These are phyloP conservation scores for Aeoliscus strigatus DNA, from an alignment of 2,797 vertebrate species.

Conservation along the genomic window DNA sequence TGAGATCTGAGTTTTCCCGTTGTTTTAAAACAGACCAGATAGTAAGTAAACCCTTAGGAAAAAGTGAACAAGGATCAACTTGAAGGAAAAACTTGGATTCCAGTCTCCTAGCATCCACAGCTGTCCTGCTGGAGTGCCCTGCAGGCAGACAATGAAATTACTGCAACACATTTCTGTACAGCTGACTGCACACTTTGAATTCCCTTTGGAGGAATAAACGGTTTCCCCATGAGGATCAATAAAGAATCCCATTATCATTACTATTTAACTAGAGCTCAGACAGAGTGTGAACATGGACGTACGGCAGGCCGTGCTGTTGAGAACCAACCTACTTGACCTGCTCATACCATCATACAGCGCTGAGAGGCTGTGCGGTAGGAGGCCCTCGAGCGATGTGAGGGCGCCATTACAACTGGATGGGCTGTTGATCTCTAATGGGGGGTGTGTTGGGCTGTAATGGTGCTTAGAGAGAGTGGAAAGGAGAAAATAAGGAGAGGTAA, in stretches of 20 bases:
- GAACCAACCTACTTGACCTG: constrained; percentile 58
- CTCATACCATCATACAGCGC: constrained; percentile 28
- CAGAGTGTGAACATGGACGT: constrained; percentile 23
- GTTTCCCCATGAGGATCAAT: constrained; percentile 26
- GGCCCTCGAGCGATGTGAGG: constrained; percentile 60
- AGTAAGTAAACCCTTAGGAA: too few species aligned
- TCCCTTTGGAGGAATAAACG: constrained; percentile 23
- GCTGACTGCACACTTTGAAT: constrained; percentile 30
- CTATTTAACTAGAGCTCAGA: constrained; percentile 31
- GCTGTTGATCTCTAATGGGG: constrained; percentile 72
- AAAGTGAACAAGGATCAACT: too few species aligned
- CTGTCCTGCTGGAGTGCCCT: too few species aligned
- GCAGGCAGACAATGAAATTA: too few species aligned
- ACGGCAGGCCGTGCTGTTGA: constrained; percentile 12
- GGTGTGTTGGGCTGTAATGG: constrained; percentile 61
- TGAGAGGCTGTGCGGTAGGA: constrained; percentile 47
- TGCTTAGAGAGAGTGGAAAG: constrained; percentile 54
- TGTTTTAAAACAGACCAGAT: too few species aligned
- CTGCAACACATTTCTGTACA: too few species aligned
- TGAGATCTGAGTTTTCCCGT: too few species aligned
- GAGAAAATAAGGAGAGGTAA: constrained; percentile 66
- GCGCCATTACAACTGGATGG: constrained; percentile 58
- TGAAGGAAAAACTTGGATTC: too few species aligned
- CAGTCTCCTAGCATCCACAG: too few species aligned
- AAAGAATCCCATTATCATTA: constrained; percentile 30